Evolutionary conservation across 2,888 invertebrate genomes (phyloP).

Genomic region (Lasioglossum zephyrum): DNA sequence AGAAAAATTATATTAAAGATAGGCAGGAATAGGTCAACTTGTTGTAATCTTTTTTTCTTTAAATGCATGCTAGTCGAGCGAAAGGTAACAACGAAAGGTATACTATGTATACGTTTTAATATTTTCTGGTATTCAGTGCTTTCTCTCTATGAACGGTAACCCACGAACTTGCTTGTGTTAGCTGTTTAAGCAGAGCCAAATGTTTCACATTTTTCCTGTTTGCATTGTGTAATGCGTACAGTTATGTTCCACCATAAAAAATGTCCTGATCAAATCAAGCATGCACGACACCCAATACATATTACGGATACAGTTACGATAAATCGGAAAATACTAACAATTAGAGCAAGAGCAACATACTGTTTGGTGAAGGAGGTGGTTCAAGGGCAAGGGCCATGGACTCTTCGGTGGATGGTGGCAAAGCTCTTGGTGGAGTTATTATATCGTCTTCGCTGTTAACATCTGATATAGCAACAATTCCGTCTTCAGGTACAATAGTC

Average conservation of each 20-base stretch:
- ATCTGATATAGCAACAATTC: constrained; percentile 78
- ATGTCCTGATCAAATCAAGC: neutral
- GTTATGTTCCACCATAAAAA: neutral
- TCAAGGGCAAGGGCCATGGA: constrained; percentile 78
- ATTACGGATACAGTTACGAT: constrained; percentile 26
- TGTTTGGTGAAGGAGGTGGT: constrained; percentile 75
- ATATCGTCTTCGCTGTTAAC: constrained; percentile 75
- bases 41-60: neutral
- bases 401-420: constrained; percentile 77
- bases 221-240: neutral
- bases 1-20: constrained; percentile 2
- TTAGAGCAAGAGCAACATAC: constrained; percentile 69
- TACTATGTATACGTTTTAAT: neutral
- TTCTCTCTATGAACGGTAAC: neutral
- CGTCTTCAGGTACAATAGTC: constrained; percentile 79
- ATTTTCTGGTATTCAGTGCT: neutral
- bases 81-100: neutral
- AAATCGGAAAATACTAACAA: constrained; percentile 28
- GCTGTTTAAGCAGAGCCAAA: neutral
- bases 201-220: neutral
- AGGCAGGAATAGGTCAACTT: neutral
- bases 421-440: constrained; percentile 77
- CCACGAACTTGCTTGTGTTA: too few species aligned
- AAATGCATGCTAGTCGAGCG: neutral
- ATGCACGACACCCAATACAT: neutral